Evolutionary conservation across 2,888 invertebrate genomes (phyloP).

Genomic region (Scaeva pyrastri): DNA sequence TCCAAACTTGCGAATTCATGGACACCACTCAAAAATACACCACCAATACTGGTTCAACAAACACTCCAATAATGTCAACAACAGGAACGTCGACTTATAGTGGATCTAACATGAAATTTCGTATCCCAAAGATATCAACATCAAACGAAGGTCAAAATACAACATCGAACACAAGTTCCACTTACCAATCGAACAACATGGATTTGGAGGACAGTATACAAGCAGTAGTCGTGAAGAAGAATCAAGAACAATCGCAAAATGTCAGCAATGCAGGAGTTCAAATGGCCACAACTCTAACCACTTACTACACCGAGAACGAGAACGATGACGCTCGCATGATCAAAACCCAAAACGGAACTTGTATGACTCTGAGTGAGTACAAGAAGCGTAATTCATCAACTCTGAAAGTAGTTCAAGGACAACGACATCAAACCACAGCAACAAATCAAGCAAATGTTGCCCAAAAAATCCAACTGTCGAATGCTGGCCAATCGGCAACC

Average conservation of each 20-base stretch:
- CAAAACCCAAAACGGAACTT: slow-evolving; percentile 80
- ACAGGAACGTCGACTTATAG: slow-evolving; percentile 37
- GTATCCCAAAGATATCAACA: slow-evolving; percentile 31
- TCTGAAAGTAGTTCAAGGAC: slow-evolving; percentile 65
- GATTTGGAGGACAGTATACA: slow-evolving; percentile 83
- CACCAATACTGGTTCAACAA: slow-evolving; percentile 19
- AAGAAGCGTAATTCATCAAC: slow-evolving; percentile 79
- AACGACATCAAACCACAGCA: slow-evolving; percentile 20
- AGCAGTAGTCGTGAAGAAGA: slow-evolving; percentile 82
- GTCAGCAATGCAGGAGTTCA: slow-evolving; percentile 78
- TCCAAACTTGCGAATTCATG: slow-evolving; percentile 42
- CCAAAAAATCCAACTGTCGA: slow-evolving; percentile 76
- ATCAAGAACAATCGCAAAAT: slow-evolving; percentile 78
- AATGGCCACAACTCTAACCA: slow-evolving; percentile 80
- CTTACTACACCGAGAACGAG: slow-evolving; percentile 79
- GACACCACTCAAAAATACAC: slow-evolving; percentile 46
- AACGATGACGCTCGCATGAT: slow-evolving; percentile 80
- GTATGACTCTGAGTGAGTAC: slow-evolving; percentile 81
- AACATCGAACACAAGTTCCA: slow-evolving; percentile 27
- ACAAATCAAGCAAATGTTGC: slow-evolving; percentile 34
- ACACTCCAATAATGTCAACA: slow-evolving; percentile 33
- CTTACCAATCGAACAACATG: slow-evolving; percentile 77
- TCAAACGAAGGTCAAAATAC: slow-evolving; percentile 50
- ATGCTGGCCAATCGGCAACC: slow-evolving; percentile 69
- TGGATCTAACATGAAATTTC: slow-evolving; percentile 34